phyloP scores from a whole-genome alignment of 2,113 vertebrate species.

The Nothoprocta pentlandii region DNA sequence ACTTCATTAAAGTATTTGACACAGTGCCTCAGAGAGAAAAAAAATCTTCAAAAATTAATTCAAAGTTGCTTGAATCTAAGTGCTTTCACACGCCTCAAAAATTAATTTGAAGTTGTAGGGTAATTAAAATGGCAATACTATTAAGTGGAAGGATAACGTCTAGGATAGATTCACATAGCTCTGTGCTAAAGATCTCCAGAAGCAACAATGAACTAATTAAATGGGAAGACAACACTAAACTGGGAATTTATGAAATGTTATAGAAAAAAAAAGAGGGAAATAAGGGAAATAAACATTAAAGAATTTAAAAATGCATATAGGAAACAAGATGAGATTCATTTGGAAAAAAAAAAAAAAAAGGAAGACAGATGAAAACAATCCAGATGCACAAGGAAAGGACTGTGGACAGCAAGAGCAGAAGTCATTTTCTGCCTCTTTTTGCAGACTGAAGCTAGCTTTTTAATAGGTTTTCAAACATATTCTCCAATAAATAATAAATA shows the following conservation, averaged over 20 bases:
- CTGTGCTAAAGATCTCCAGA: not conserved
- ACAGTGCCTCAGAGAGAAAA: not conserved
- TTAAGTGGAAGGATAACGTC: not conserved
- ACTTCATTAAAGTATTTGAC: slow-evolving; percentile 50
- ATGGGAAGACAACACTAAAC: not conserved
- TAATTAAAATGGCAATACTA: slow-evolving; percentile 1
- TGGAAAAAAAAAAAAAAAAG: not conserved
- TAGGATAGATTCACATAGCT: not conserved
- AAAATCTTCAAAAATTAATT: slow-evolving; percentile 32
- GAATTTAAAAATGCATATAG: not conserved
- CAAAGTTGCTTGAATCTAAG: not conserved
- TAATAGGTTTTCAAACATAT: not conserved
- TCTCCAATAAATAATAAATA: not conserved
- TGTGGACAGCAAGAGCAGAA: not conserved
- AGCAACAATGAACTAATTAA: not conserved
- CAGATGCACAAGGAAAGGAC: not conserved
- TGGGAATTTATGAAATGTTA: not conserved
- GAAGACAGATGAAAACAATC: not conserved
- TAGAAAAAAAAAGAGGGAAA: not conserved
- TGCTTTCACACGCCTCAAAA: not conserved
- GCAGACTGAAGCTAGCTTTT: not conserved
- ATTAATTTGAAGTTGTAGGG: not conserved
- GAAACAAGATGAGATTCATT: not conserved
- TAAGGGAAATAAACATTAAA: not conserved
- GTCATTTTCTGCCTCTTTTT: not conserved